Conservation (phyloP, 1,140 invertebrate species). For the Drosophila simulans region DNA sequence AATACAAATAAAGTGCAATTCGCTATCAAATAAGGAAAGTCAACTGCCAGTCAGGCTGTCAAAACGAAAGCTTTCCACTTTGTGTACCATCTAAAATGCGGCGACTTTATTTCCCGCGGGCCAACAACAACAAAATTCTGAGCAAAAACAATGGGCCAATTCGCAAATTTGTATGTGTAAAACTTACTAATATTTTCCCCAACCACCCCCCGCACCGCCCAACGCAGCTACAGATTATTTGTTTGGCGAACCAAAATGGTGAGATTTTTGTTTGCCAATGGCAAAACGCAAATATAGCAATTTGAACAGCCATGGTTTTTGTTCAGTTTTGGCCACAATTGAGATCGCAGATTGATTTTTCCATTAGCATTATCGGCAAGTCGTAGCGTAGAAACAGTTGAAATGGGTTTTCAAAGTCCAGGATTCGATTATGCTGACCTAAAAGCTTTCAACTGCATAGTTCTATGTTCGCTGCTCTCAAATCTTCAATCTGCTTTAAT, state of each 20-base stretch:
- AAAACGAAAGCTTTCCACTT: slow-evolving; percentile 20
- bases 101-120: slow-evolving; percentile 21
- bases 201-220: background rate
- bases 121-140: background rate
- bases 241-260: background rate
- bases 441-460: slow-evolving; percentile 5
- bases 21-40: slow-evolving; percentile 35
- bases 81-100: background rate
- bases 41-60: slow-evolving; percentile 52
- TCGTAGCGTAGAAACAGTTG: background rate
- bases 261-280: background rate
- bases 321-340: slow-evolving; percentile 23
- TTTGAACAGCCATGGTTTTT: background rate
- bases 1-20: slow-evolving; percentile 53
- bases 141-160: slow-evolving; percentile 15
- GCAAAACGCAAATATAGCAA: slow-evolving; percentile 8
- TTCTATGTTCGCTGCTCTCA: background rate
- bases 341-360: slow-evolving; percentile 36
- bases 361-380: slow-evolving; percentile 41
- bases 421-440: slow-evolving; percentile 19
- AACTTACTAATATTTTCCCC: slow-evolving; percentile 13
- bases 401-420: too few relatives aligned
- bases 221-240: slow-evolving; percentile 10
- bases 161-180: background rate
- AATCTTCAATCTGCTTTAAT: slow-evolving; percentile 17